A percentile compares a stretch with the other conserved stretches of the same genome.
phyloP scores from a whole-genome alignment of 2,888 invertebrate genomes.

The Ornithoptera priamus region DNA sequence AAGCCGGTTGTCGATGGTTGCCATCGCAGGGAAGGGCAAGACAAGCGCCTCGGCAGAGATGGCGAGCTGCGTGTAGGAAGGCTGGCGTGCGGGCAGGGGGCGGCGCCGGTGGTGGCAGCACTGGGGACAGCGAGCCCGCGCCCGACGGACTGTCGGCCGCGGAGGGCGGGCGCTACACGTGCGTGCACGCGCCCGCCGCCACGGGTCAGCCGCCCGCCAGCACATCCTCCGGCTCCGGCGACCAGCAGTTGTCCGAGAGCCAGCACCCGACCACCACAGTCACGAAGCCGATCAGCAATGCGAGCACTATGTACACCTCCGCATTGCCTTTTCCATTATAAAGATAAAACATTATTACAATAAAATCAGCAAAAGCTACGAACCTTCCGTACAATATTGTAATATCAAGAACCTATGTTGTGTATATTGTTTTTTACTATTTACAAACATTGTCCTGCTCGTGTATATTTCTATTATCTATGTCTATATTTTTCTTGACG shows the following conservation, averaged over 20 bases:
- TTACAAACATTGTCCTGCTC: no score
- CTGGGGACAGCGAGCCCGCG: conserved; percentile 59
- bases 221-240: conserved; percentile 84
- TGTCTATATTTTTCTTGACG: no score
- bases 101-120: conserved; percentile 65
- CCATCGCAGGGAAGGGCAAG: conserved; percentile 60
- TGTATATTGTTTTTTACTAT: no score
- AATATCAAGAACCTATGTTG: no score
- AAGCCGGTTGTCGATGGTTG: conserved; percentile 48
- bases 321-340: conserved; percentile 79
- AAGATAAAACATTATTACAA: no score
- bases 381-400: no score
- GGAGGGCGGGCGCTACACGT: conserved; percentile 78
- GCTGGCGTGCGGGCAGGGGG: conserved; percentile 55
- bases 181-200: conserved; percentile 81
- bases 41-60: conserved; percentile 65
- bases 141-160: conserved; percentile 63
- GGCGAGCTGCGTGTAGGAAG: conserved; percentile 61
- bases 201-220: conserved; percentile 85
- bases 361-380: no score
- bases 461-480: no score
- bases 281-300: conserved; percentile 85
- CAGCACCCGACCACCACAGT: conserved; percentile 82
- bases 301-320: conserved; percentile 87
- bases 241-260: conserved; percentile 89